These are phyloP conservation scores for Glandiceps talaboti DNA, from an alignment of 53 echinoderm and acorn worm species.

Conservation along the genomic window DNA sequence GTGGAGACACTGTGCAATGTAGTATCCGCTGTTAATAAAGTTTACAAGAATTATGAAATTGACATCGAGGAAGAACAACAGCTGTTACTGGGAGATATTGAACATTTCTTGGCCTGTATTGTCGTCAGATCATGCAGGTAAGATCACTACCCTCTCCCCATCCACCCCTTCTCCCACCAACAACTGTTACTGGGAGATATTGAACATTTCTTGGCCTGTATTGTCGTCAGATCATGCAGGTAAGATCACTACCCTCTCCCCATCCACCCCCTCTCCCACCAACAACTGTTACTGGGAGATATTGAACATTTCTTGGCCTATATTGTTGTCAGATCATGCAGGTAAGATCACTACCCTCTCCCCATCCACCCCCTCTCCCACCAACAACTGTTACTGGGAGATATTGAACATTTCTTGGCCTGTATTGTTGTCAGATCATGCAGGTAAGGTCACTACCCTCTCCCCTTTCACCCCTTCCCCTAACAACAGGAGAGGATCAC, in stretches of 20 bases:
- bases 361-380: neutral
- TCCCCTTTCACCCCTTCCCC: neutral
- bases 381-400: no score
- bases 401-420: neutral
- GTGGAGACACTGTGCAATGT: conserved; percentile 71
- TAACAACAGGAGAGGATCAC: no score
- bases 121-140: conserved; percentile 2
- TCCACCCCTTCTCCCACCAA: no score
- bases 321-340: conserved; percentile 66
- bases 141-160: no score
- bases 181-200: no score
- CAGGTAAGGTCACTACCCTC: neutral
- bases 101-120: conserved; percentile 85
- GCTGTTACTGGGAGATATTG: conserved; percentile 54
- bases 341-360: conserved; percentile 29
- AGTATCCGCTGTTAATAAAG: conserved; percentile 24
- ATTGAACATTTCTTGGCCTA: no score
- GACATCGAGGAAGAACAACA: neutral
- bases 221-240: conserved; percentile 75
- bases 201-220: no score
- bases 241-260: no score
- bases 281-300: no score
- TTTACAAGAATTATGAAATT: neutral
- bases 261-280: no score
- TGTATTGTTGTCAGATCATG: neutral